Evolutionary conservation across 2,888 invertebrate species (phyloP).

Genomic region (Margaritifera margaritifera): DNA sequence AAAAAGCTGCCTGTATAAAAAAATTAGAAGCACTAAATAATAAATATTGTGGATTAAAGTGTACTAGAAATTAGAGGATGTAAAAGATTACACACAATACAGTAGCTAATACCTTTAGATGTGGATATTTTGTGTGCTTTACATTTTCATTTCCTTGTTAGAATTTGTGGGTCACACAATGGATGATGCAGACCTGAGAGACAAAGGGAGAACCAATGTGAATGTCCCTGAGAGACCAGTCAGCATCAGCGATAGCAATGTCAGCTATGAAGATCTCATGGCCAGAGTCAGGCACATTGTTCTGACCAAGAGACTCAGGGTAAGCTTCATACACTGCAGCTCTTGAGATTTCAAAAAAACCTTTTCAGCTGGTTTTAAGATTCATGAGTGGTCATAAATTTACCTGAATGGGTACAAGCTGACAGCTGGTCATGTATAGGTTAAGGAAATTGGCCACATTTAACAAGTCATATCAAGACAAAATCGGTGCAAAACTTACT

Average conservation of each 20-base stretch:
- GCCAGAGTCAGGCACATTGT: conserved; percentile 70
- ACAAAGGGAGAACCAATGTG: conserved; percentile 47
- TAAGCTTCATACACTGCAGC: conserved; percentile 30
- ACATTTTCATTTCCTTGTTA: conserved; percentile 18
- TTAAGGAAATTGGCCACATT: too few relatives aligned
- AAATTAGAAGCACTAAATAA: too few relatives aligned
- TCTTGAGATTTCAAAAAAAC: neutral
- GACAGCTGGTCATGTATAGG: neutral
- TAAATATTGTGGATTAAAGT: too few relatives aligned
- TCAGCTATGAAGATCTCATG: conserved; percentile 68
- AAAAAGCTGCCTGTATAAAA: too few relatives aligned
- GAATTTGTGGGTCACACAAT: conserved; percentile 68
- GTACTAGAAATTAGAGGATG: too few relatives aligned
- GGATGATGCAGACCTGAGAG: conserved; percentile 54
- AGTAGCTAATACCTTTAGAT: too few relatives aligned
- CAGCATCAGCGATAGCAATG: conserved; percentile 46
- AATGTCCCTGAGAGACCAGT: conserved; percentile 35
- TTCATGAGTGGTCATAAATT: neutral
- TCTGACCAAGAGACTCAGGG: conserved; percentile 68
- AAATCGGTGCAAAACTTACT: too few relatives aligned
- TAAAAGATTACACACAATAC: too few relatives aligned
- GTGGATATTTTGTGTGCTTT: neutral
- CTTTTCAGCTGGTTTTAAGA: neutral
- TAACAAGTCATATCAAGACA: too few relatives aligned
- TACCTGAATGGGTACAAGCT: neutral